Evolutionary conservation across 2,113 vertebrate species (phyloP), one percentile per base, ranked within the genome.

Genomic region (Columba janthina): DNA sequence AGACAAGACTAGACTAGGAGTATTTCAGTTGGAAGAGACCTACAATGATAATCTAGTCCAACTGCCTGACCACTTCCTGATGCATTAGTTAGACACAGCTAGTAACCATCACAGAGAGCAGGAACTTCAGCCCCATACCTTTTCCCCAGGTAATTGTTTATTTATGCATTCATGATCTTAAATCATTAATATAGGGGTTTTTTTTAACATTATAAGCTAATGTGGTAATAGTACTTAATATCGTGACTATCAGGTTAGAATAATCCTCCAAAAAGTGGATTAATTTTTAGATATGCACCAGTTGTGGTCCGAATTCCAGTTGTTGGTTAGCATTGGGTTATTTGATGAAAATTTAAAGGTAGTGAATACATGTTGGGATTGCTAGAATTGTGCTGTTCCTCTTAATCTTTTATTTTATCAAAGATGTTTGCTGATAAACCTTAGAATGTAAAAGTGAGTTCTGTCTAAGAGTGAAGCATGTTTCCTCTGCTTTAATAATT

Each of bases 401-500:
- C 71, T 58, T 85, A 76, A 82, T 72, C 54, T 88, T 89, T 62
- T 73, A 32, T 72, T 93, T 87, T 70, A 66, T 90, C 79, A 46
- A 53, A 90, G 11, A 56, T 8, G 29, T 85, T 89, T 93, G 15
- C 29, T 87, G 67, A 79, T 85, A 85, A 85, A 73, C 25, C 60
- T 82, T 84, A 62, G 32, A 89, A 77, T 46, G 31, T 57, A 62
- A 54, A 93, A 91, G 21, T 62, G 44, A 79, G 13, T 34, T 94
- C 29, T 90, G 16, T 69, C 21, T 64, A 46, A 80, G n/a, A 70
- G 17, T 36, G 48, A 85, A 75, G 15, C 75, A 17, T 77, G 69
- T 86, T 97, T 96, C 88, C 46, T 70, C 29, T 84, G 56, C 53
- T 84, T 93, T 73, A 83, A 86, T 92, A 91, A 96, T 94, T 91